Percentiles rank a stretch among this genome's conserved stretches.
Evolutionary conservation across 2,888 invertebrate genomes (phyloP).

Genomic region (Tiphia femorata): DNA sequence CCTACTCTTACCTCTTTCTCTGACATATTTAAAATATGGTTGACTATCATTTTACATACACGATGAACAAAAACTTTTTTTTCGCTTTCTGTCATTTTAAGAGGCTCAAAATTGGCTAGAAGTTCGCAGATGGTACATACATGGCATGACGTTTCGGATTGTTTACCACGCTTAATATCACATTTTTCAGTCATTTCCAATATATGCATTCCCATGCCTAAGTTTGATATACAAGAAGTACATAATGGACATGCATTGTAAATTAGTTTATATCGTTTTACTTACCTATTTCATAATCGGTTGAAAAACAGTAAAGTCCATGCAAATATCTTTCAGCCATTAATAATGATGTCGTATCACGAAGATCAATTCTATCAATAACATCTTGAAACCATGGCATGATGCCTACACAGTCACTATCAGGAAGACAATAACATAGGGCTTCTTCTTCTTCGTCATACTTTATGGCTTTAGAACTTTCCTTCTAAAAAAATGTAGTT

Average conservation of each 20-base stretch:
- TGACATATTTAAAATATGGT: conserved; percentile 14
- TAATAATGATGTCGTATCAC: conserved; percentile 39
- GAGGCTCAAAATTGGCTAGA: conserved; percentile 16
- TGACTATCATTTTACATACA: conserved; percentile 26
- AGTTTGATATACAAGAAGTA: background rate
- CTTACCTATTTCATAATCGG: conserved; percentile 24
- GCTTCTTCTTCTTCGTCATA: too few species aligned
- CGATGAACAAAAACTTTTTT: conserved; percentile 18
- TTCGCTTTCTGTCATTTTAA: conserved; percentile 12
- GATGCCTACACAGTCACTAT: background rate
- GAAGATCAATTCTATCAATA: conserved; percentile 36
- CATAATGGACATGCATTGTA: too few species aligned
- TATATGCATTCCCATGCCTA: background rate
- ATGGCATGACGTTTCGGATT: too few species aligned
- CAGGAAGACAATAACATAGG: too few species aligned
- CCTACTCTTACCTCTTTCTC: conserved; percentile 17
- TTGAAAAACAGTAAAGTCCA: conserved; percentile 38
- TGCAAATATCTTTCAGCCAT: conserved; percentile 35
- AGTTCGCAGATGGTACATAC: conserved; percentile 9
- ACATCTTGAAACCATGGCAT: conserved; percentile 29
- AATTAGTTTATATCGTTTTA: background rate
- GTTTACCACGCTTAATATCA: background rate
- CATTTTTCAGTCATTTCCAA: background rate
- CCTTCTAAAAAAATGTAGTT: too few species aligned
- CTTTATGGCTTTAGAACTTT: too few species aligned